phyloP scores from a whole-genome alignment of 2,113 vertebrate genomes.

The Ctenodactylus gundi region DNA sequence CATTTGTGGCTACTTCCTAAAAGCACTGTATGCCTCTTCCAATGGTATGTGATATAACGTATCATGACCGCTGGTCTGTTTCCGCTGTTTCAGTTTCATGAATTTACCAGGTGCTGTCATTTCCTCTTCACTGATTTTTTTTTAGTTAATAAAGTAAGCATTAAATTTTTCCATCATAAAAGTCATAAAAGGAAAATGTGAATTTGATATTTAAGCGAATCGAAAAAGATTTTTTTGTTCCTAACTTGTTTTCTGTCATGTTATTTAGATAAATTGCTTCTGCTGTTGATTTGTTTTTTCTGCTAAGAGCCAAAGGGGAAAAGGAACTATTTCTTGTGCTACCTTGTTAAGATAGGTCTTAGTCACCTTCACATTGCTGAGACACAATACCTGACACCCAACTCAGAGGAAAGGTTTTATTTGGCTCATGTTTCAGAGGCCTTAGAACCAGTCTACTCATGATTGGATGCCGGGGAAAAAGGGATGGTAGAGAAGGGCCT shows the following conservation, averaged over 20 bases:
- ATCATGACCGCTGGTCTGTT: neutral
- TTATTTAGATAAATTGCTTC: neutral
- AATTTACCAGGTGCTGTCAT: neutral
- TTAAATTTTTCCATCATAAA: neutral
- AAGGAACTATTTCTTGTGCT: neutral
- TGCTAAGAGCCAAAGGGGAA: neutral
- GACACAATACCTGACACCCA: no score
- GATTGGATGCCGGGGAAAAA: no score
- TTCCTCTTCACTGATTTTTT: neutral
- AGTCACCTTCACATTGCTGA: no score
- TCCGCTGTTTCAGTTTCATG: neutral
- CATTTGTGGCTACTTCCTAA: slow-evolving; percentile 91
- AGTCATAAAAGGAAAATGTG: neutral
- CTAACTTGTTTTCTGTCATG: neutral
- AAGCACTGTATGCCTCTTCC: slow-evolving; percentile 91
- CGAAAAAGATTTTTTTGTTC: neutral
- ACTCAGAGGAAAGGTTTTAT: no score
- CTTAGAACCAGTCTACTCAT: no score
- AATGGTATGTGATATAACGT: slow-evolving; percentile 87
- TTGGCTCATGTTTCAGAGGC: no score
- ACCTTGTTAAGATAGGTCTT: neutral
- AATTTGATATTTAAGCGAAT: neutral
- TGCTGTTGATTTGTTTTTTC: neutral
- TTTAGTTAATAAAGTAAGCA: neutral
- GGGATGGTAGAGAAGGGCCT: no score